Percentiles rank a stretch among this genome's conserved stretches.
Conservation (phyloP, 2,113 vertebrate species). For the Oxyura jamaicensis region DNA sequence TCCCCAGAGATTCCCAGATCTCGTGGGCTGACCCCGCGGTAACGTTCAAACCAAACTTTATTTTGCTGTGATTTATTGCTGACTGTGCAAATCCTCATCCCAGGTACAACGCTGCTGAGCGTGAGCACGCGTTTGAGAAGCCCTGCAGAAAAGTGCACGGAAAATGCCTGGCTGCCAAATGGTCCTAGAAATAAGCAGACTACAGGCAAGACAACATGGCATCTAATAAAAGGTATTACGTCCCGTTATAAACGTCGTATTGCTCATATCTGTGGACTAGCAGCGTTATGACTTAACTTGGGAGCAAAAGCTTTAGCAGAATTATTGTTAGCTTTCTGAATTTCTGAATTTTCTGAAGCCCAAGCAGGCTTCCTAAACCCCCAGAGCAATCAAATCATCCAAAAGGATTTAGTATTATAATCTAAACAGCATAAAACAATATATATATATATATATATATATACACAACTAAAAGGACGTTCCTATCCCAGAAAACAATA, state of each 20-base stretch:
- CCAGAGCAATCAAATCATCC: not conserved
- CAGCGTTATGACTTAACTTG: not conserved
- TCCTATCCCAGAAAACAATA: not conserved
- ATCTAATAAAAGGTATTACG: not conserved
- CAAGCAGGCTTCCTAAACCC: not conserved
- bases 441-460: too few relatives aligned
- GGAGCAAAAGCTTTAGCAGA: not conserved
- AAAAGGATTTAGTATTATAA: not conserved
- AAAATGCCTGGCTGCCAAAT: not conserved
- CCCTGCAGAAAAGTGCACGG: fast-evolving
- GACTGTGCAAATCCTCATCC: not conserved
- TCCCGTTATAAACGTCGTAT: not conserved
- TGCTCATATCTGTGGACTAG: fast-evolving
- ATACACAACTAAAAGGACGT: not conserved
- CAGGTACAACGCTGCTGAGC: not conserved
- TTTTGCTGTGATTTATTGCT: too few relatives aligned
- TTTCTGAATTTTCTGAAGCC: too few relatives aligned
- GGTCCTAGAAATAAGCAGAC: not conserved
- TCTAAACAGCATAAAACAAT: not conserved
- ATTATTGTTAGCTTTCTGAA: conserved; percentile 12
- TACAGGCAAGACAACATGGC: not conserved
- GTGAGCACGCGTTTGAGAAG: not conserved
- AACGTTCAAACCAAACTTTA: fast-evolving
- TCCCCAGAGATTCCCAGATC: not conserved
- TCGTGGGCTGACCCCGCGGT: not conserved